phyloP scores from a whole-genome alignment of 2,888 invertebrate species.

The Sinhomidia bicolor region DNA sequence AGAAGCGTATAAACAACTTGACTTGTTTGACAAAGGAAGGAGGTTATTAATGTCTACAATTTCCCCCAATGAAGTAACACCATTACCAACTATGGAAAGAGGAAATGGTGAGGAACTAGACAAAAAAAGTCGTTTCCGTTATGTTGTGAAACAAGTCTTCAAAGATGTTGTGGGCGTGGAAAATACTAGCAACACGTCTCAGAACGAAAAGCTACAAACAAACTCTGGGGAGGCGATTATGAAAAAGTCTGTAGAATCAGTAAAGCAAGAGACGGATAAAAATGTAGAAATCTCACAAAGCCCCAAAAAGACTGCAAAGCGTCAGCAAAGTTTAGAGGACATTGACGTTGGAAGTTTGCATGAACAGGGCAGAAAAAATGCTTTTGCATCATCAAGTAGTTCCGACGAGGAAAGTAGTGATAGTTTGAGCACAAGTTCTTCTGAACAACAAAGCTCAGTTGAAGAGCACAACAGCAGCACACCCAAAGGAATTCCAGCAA shows the following conservation, averaged over 20 bases:
- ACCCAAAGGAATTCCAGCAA: not conserved
- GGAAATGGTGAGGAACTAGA: not conserved
- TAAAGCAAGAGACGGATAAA: not conserved
- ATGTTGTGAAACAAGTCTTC: conserved; percentile 62
- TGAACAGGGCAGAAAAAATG: not conserved
- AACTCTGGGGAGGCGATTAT: not conserved
- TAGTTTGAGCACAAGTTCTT: not conserved
- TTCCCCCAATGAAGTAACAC: conserved; percentile 11
- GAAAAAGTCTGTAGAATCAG: not conserved
- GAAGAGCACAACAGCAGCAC: not conserved
- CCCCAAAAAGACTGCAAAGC: conserved; percentile 38
- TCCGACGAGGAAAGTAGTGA: not conserved
- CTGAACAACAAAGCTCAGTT: conserved; percentile 1
- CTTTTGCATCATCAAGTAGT: not conserved
- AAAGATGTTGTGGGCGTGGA: conserved; percentile 40
- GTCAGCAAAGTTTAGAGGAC: conserved; percentile 29
- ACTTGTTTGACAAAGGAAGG: conserved; percentile 15
- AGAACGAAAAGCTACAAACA: not conserved
- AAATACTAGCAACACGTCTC: not conserved
- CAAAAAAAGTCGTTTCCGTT: conserved; percentile 27
- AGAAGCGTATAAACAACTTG: conserved; percentile 10
- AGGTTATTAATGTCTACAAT: not conserved
- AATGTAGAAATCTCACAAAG: conserved; percentile 29
- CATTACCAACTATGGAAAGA: not conserved
- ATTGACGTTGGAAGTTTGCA: not conserved